Base-by-base conservation (phyloP, 1,140 invertebrate genomes). In the Drosophila gunungcola region DNA sequence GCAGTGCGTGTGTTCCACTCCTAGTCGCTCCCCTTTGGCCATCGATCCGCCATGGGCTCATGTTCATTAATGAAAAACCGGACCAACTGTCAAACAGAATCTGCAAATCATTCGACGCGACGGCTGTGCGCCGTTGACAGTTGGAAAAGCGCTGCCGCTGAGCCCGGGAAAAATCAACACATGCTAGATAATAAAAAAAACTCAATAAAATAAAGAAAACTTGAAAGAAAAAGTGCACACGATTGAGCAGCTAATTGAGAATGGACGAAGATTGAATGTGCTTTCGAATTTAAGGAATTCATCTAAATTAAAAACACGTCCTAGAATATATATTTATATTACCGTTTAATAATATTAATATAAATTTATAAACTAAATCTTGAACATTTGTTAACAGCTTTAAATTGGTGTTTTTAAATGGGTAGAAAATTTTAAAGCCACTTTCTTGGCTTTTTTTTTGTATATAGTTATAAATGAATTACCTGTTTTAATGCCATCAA, bases 31-130 rank as follows among this genome's bases (percentile, higher is more conserved):
- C 43, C 51, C 43, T 16, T 29, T 34, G 21, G 38, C 25, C 52
- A 39, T 34, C 43, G 27, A 46, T 62, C 63, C 63, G 36, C 68
- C 34, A 36, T 25, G 65, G 42, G 52, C 61, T 80, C 76, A 73
- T 89, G 85, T 89, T 89, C 84, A 88, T 89, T 89, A 89, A 89
- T 89, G 84, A 89, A 89, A 84, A 89, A 88, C 84, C 84, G 80
- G 84, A 77, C 86, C 75, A 75, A 73, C 70, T 86, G 83, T 89
- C 80, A 88, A 89, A 89, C 73, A 80, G 80, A 89, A 84, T 89
- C 84, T 89, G 84, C 84, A 78, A 89, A 89, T 89, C 84, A 89
- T 89, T 80, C 73, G 77, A 84, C 61, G 77, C 73, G 80, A 89
- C 73, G 85, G 53, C 73, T 78, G 76, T 53, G 72, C 73, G 79